A percentile compares a stretch with the other conserved stretches of the same genome.
Evolutionary conservation across 2,113 vertebrate genomes (phyloP).

Genomic region (Bujurquina vittata): DNA sequence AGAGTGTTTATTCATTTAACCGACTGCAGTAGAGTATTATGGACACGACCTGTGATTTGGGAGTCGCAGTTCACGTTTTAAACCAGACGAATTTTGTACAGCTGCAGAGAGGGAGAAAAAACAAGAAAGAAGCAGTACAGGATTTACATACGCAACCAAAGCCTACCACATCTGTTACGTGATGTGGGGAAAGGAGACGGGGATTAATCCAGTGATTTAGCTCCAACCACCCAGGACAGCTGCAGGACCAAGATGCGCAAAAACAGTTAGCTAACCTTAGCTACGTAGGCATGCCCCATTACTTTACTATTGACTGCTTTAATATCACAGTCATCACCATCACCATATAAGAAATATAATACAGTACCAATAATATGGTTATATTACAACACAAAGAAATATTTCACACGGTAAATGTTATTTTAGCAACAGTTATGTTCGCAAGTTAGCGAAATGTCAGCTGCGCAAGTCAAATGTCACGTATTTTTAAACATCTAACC

Average conservation of each 20-base stretch:
- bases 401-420: not conserved
- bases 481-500: not conserved
- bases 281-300: not conserved
- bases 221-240: not conserved
- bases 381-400: not conserved
- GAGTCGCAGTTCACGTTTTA: not conserved
- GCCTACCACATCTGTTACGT: conserved; percentile 9
- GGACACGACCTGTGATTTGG: not conserved
- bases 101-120: not conserved
- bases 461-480: not conserved
- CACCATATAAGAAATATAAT: not conserved
- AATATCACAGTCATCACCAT: not conserved
- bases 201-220: conserved; percentile 22
- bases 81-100: not conserved
- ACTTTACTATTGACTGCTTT: not conserved
- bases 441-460: not conserved
- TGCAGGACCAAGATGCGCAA: not conserved
- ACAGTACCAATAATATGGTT: not conserved
- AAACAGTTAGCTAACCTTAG: not conserved
- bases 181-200: not conserved
- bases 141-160: conserved; percentile 11
- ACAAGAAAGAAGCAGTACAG: not conserved
- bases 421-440: not conserved
- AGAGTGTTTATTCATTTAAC: not conserved
- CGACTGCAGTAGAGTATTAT: not conserved